These are phyloP conservation scores for Amblyteles armatorius DNA, from an alignment of 2,888 invertebrate species.

Conservation along the genomic window DNA sequence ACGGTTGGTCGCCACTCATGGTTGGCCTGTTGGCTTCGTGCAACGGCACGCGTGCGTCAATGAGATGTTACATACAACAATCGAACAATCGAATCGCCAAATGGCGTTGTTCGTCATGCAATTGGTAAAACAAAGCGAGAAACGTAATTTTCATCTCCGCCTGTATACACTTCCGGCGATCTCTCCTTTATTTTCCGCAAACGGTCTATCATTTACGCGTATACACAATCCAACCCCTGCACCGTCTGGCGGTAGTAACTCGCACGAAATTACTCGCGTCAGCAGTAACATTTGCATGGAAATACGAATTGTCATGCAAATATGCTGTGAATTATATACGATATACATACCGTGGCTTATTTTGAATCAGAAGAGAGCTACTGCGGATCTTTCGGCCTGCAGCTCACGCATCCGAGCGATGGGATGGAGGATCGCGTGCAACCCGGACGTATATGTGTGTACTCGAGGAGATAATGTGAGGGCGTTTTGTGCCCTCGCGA, in stretches of 20 bases:
- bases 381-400: not conserved
- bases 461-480: not conserved
- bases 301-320: conserved; percentile 61
- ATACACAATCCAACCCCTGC: not conserved
- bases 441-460: not conserved
- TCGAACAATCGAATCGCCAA: not conserved
- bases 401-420: not conserved
- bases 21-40: no score
- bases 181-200: conserved; percentile 45
- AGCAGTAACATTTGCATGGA: conserved; percentile 54
- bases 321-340: conserved; percentile 49
- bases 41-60: no score
- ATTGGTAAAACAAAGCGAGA: conserved; percentile 17
- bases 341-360: conserved; percentile 13
- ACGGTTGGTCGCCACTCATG: no score
- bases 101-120: not conserved
- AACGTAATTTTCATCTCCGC: conserved; percentile 41
- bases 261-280: conserved; percentile 56
- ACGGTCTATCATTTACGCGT: conserved; percentile 29
- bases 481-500: not conserved
- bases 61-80: no score
- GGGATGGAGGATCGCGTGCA: conserved; percentile 23
- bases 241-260: conserved; percentile 42
- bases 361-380: conserved; percentile 40
- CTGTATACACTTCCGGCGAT: conserved; percentile 53